Percentiles rank a stretch among this genome's conserved stretches.
These are phyloP conservation scores for Pollicipes pollicipes DNA, from an alignment of 1,140 invertebrate species.

Conservation along the genomic window DNA sequence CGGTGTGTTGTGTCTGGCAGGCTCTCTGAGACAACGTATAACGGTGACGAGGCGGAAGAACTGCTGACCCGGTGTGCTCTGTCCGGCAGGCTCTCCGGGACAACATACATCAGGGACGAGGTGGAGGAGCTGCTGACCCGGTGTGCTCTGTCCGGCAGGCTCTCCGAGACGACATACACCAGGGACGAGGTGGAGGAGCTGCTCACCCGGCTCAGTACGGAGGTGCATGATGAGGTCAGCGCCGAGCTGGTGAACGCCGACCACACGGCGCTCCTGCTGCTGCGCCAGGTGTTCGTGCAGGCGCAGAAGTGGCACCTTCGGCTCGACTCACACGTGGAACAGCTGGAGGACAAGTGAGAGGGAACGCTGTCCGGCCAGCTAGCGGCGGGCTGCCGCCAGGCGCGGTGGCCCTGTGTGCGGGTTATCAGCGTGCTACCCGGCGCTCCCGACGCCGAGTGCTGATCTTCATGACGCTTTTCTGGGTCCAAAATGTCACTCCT, in stretches of 20 bases:
- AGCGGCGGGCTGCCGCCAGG: conserved; percentile 4
- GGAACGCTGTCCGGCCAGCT: conserved; percentile 7
- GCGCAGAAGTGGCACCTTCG: conserved; percentile 45
- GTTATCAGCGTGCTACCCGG: too few species aligned
- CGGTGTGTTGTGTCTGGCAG: too few species aligned
- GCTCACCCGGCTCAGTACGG: conserved; percentile 30
- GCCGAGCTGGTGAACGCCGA: conserved; percentile 35
- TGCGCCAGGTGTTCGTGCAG: conserved; percentile 38
- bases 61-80: too few species aligned
- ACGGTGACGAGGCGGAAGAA: too few species aligned
- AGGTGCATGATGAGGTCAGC: conserved; percentile 36
- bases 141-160: conserved; percentile 19
- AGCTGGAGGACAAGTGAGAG: conserved; percentile 39
- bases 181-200: conserved; percentile 38
- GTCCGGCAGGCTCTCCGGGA: too few species aligned
- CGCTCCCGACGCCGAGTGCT: too few species aligned
- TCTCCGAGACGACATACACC: conserved; percentile 38
- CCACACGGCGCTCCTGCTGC: conserved; percentile 37
- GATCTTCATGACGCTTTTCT: too few species aligned
- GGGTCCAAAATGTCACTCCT: too few species aligned
- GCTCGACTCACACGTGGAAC: conserved; percentile 37
- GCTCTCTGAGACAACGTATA: too few species aligned
- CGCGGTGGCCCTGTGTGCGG: too few species aligned
- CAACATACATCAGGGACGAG: too few species aligned
- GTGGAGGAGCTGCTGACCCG: not conserved